Base-by-base conservation (phyloP, 2,113 vertebrate genomes). In the Phaethon lepturus region DNA sequence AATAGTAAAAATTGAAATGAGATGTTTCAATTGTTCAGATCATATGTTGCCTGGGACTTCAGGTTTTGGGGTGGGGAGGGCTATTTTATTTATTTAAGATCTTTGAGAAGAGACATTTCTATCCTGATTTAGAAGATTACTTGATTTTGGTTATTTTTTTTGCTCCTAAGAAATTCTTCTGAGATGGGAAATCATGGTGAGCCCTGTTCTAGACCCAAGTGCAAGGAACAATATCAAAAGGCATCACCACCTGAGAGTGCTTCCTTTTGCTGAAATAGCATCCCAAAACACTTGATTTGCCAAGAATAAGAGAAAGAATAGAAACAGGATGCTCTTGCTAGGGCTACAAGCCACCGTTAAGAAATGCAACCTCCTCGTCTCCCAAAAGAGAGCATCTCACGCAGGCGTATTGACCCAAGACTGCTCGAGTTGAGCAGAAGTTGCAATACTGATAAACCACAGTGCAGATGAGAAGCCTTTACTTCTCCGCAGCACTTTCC, bases 221-320 rank as follows among this genome's bases (percentile, higher is more conserved):
- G 42, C 62, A 79, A 79, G 84, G 80, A 91, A 90, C 59, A 80
- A n/a, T 63, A 95, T 92, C 64, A 95, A 84, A 90, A 86, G 71
- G 58, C 74, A 94, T 90, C 91, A 84, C 83, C 76, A 69, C 40
- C n/a, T 1, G 0, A 94, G 62, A 94, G n/a, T 38, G 63, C 71
- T 96, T 94, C 66, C 81, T 94, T 85, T 72, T 64, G 50, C 81
- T 95, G 92, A 95, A 90, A 96, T 9, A 88, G 84, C 78, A 96
- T 90, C 81, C 81, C 78, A 74, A 95, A 95, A 93, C 77, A 86
- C 87, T 76, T 79, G 69, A 53, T 85, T 62, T 96, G 93, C 95
- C 96, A 95, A 96, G 77, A 96, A 94, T 66, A 89, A 90, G 91
- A 96, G 91, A 84, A 62, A 81, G 49, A 93, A 60, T 29, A 94